Conservation (phyloP, 1,140 invertebrate species). For the Dinoponera quadriceps region DNA sequence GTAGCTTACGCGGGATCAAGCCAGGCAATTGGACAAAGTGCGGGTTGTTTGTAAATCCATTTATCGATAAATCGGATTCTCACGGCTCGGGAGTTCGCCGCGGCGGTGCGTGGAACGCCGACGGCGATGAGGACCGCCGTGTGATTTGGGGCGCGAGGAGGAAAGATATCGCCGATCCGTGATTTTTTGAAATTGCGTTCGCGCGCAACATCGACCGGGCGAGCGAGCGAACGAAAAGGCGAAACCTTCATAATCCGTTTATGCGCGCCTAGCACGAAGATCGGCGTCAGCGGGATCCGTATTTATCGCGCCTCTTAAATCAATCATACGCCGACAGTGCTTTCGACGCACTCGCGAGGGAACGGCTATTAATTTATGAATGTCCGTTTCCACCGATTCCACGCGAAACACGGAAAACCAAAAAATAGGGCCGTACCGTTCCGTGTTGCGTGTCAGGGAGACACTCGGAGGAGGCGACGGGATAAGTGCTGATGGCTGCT, state of each 20-base stretch:
- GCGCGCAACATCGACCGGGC: not conserved
- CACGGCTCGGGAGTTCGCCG: constrained; percentile 41
- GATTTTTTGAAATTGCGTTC: constrained; percentile 52
- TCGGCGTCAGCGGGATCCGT: constrained; percentile 38
- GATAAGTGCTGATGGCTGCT: not conserved
- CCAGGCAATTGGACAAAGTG: constrained; percentile 46
- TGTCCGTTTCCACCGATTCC: constrained; percentile 6
- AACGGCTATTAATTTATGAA: constrained; percentile 57
- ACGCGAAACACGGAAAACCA: constrained; percentile 30
- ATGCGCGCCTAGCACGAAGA: constrained; percentile 30
- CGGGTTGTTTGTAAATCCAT: constrained; percentile 58
- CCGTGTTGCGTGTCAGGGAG: not conserved
- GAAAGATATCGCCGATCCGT: constrained; percentile 33
- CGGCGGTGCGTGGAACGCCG: constrained; percentile 18
- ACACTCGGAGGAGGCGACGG: constrained; percentile 20
- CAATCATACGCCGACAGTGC: constrained; percentile 46
- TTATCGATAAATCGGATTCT: constrained; percentile 65
- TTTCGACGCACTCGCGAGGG: constrained; percentile 32
- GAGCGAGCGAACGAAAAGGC: not conserved
- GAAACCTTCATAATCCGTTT: constrained; percentile 51
- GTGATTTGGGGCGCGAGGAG: constrained; percentile 48
- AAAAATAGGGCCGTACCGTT: constrained; percentile 33
- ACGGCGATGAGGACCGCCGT: constrained; percentile 1
- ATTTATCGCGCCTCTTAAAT: constrained; percentile 61
- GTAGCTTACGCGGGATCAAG: constrained; percentile 24